phyloP scores from a whole-genome alignment of 2,113 vertebrate species.

The Phoenicopterus ruber region DNA sequence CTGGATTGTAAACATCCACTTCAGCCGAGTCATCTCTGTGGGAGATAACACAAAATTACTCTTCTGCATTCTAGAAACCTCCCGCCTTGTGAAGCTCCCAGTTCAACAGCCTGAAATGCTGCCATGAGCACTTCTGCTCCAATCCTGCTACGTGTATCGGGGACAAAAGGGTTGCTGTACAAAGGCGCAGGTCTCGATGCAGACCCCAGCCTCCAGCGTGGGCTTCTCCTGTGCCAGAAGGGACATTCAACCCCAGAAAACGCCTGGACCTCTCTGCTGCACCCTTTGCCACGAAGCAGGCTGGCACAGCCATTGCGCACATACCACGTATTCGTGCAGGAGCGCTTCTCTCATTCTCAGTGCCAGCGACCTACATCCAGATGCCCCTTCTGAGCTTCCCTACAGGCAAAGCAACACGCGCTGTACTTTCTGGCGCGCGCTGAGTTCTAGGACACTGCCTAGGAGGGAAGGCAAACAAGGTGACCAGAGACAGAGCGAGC shows the following conservation, averaged over 20 bases:
- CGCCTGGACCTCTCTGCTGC: background rate
- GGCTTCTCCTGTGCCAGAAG: background rate
- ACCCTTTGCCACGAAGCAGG: background rate
- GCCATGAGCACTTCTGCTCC: background rate
- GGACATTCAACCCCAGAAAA: background rate
- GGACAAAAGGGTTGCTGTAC: background rate
- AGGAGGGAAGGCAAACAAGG: background rate
- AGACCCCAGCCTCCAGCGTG: background rate
- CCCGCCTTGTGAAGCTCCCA: background rate
- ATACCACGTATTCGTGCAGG: too few species aligned
- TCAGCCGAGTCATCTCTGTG: constrained; percentile 91
- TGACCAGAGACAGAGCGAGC: accelerated
- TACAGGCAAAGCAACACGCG: background rate
- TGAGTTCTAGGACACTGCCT: background rate
- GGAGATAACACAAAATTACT: background rate
- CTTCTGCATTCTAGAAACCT: background rate
- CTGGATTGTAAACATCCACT: constrained; percentile 91
- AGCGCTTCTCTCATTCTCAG: background rate
- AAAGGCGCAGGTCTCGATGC: accelerated
- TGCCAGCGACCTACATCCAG: background rate
- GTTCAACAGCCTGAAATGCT: background rate
- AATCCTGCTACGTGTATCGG: accelerated
- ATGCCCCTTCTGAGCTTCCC: background rate
- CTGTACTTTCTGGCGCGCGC: accelerated
- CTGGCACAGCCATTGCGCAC: background rate